Percentiles rank a stretch among this genome's conserved stretches.
phyloP scores from a whole-genome alignment of 1,140 invertebrate species.

The Drosophila teissieri region DNA sequence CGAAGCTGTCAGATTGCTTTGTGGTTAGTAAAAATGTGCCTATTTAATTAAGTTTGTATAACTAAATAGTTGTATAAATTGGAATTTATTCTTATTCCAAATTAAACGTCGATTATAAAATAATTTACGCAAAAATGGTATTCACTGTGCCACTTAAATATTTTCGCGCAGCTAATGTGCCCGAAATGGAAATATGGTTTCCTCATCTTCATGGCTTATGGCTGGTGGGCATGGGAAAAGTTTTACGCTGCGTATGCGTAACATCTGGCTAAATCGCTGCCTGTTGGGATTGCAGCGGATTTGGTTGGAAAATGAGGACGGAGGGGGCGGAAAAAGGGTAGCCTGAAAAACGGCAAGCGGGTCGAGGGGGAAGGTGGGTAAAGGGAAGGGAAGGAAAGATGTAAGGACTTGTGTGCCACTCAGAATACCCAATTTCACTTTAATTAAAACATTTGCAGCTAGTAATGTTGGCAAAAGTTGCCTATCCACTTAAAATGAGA shows the following conservation, averaged over 20 bases:
- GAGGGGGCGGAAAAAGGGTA: background rate
- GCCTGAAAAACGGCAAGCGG: background rate
- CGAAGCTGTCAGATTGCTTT: background rate
- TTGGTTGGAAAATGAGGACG: slow-evolving; percentile 15
- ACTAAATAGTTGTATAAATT: no score
- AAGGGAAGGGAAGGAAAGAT: slow-evolving; percentile 10
- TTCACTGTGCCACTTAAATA: background rate
- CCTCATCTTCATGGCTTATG: slow-evolving; percentile 36
- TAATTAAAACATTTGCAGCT: slow-evolving; percentile 84
- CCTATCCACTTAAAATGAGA: slow-evolving; percentile 25
- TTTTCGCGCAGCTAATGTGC: slow-evolving; percentile 43
- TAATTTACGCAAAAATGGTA: background rate
- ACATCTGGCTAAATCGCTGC: slow-evolving; percentile 73
- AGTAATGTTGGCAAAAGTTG: slow-evolving; percentile 78
- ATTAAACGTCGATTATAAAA: no score
- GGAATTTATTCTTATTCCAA: no score
- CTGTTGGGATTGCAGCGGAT: slow-evolving; percentile 62
- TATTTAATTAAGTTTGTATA: no score
- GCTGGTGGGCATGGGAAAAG: slow-evolving; percentile 57
- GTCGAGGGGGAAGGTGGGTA: background rate
- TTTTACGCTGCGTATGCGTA: slow-evolving; percentile 80
- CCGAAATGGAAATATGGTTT: slow-evolving; percentile 42
- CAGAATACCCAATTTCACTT: slow-evolving; percentile 83
- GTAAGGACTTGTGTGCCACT: slow-evolving; percentile 62
- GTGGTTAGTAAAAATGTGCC: no score